phyloP scores from a whole-genome alignment of 2,113 vertebrate genomes.

The Leptosomus discolor region DNA sequence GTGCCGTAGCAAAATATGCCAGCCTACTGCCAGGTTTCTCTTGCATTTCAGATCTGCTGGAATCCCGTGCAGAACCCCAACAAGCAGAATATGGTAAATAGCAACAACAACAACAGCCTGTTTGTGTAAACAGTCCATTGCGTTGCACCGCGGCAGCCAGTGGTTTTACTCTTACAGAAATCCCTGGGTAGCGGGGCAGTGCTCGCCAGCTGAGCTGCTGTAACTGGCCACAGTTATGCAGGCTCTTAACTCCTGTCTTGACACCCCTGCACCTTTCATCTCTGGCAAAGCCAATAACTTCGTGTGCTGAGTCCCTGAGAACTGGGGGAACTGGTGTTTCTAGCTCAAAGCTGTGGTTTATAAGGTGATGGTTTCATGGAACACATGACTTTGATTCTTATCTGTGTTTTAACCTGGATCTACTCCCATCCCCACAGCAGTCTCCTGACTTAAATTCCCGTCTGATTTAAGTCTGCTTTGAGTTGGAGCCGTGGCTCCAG shows the following conservation, averaged over 20 bases:
- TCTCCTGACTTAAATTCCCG: not conserved
- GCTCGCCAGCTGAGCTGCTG: not conserved
- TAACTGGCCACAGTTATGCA: not conserved
- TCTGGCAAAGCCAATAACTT: not conserved
- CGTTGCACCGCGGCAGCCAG: not conserved
- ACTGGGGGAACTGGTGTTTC: too few relatives aligned
- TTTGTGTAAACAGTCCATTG: not conserved
- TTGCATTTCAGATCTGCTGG: not conserved
- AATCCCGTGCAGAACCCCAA: not conserved
- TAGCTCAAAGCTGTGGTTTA: not conserved
- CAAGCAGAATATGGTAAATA: not conserved
- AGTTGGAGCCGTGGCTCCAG: not conserved
- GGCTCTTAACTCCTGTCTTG: not conserved
- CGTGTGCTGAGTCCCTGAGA: not conserved
- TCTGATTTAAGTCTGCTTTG: not conserved
- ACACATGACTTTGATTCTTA: accelerated
- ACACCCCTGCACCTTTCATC: not conserved
- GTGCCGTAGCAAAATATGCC: not conserved
- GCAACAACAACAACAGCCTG: not conserved
- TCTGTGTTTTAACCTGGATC: not conserved
- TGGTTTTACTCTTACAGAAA: not conserved
- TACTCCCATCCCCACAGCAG: not conserved
- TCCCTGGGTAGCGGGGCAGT: not conserved
- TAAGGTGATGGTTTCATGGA: not conserved
- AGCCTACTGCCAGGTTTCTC: not conserved